Evolutionary conservation across 2,797 vertebrate species (phyloP), one percentile per base, ranked within the genome.

Genomic region (Sebastes minor): DNA sequence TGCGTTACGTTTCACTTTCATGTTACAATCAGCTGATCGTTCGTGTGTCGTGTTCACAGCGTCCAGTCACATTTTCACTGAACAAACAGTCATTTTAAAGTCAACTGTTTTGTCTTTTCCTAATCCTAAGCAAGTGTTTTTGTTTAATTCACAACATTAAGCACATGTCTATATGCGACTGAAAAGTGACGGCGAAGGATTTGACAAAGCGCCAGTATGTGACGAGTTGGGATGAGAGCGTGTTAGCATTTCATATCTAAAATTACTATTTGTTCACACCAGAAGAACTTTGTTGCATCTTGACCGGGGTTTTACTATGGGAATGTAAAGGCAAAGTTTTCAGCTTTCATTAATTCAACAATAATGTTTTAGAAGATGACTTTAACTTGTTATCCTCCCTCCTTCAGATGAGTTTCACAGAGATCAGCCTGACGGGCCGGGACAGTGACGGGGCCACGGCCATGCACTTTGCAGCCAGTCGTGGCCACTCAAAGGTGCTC

Each of bases 381-480:
- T 30, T 33, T 61, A 49, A 71, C 25, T 57, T 7, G 1, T 13
- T 2, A 9, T 69, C 5, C 5, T 78, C 32, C 14, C 30, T 35
- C 25, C 0, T 73, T 22, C 2, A 99, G 98, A 97, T 97, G 95
- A 98, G 96, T 90, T 97, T 96, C 92, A 97, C 98, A 0, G 93
- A 97, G 1, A 94, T 97, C 92, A 96, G 97, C 89, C 95, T 99
- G 83, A 92, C 95, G 0, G 98, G 97, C 92, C 92, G 89, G 78
- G 98, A 99, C 0, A 85, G 93, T 0, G 97, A 98, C 7, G 98
- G 97, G 13, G 98, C 98, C 90, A 99, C 97, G 0, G 96, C 97
- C 85, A 98, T 99, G 98, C 98, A 99, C 90, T 99, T 99, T 0
- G 97, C 98, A 0, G 97, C 97, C 82, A 99, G 98, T 86, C 97